Evolutionary conservation across 2,888 invertebrate genomes (phyloP), one percentile per base, ranked within the genome.

Genomic region (Abrostola tripartita): DNA sequence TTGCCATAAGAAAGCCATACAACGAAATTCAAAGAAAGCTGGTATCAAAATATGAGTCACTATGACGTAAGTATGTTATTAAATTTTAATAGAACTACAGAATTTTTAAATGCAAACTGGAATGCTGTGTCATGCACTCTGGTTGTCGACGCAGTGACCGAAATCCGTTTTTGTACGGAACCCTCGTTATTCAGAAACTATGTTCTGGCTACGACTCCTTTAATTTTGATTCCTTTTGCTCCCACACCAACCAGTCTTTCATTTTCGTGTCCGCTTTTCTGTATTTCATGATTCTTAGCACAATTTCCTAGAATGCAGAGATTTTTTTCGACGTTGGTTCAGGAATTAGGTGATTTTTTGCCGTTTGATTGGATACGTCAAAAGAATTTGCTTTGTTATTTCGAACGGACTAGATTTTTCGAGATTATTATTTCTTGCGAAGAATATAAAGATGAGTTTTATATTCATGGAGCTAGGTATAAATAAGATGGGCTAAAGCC

Each of bases 161-260:
- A 65, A 73, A 76, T 42, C 37, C 37, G 51, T 69, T 76, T 75
- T 65, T 51, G 49, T 55, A 52, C 59, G 7, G 59, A 65, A 65
- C 61, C 55, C 70, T 67, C 65, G 61, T 68, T 68, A 71, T 74
- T 72, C 67, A 65, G 50, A 61, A 78, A 64, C 61, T 65, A 68
- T 67, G 56, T 81, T 72, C 71, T 71, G 68, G 76, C 68, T 49
- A 60, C 55, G 62, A 73, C 68, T 76, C 49, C 70, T 68, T 74
- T 79, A 71, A 74, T 78, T 78, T 74, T 65, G 55, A 61, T 64
- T 69, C 42, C 51, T 66, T 68, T 67, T 71, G 35, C 65, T 53
- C 38, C 44, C 24, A 52, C 44, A 37, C 24, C 10, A 6, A n/a
- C 8, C 24, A 52, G 56, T 69, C 61, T 74, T 72, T 74, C 61